A percentile compares a stretch with the other conserved stretches of the same genome.
These are phyloP conservation scores for Hylaeus anthracinus DNA, from an alignment of 1,140 invertebrate species.

Conservation along the genomic window DNA sequence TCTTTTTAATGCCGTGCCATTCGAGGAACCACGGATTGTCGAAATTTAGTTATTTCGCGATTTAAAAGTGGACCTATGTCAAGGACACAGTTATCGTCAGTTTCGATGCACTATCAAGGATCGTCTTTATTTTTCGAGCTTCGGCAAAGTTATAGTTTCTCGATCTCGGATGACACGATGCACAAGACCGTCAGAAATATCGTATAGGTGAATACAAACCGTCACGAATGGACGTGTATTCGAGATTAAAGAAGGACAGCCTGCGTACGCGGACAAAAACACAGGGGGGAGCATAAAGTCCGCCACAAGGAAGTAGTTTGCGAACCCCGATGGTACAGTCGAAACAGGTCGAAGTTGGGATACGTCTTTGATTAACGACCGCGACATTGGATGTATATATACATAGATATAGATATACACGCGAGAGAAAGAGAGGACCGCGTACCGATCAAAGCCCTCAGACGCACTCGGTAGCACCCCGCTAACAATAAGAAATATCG, in stretches of 20 bases:
- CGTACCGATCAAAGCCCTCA: conserved; percentile 77
- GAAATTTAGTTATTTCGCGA: background rate
- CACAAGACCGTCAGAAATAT: background rate
- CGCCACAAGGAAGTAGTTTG: conserved; percentile 45
- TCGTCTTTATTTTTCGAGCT: too few relatives aligned
- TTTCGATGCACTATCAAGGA: too few relatives aligned
- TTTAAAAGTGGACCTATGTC: too few relatives aligned
- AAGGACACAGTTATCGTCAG: too few relatives aligned
- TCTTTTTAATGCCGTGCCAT: conserved; percentile 58
- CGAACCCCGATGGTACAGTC: conserved; percentile 42
- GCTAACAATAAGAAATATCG: conserved; percentile 79
- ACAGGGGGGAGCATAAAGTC: conserved; percentile 33
- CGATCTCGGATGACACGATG: too few relatives aligned
- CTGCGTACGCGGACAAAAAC: conserved; percentile 19
- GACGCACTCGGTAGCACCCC: conserved; percentile 74
- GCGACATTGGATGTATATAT: conserved; percentile 73
- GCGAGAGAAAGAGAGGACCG: conserved; percentile 38
- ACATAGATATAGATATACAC: conserved; percentile 37
- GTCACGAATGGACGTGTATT: background rate
- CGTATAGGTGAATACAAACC: background rate
- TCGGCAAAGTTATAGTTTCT: too few relatives aligned
- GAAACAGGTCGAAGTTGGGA: conserved; percentile 46
- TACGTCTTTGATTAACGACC: conserved; percentile 79
- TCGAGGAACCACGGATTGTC: conserved; percentile 9
- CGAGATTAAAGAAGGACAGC: background rate